Evolutionary conservation across 2,888 invertebrate genomes (phyloP), one percentile per base, ranked within the genome.

Genomic region (Lepeophtheirus nordmannii): DNA sequence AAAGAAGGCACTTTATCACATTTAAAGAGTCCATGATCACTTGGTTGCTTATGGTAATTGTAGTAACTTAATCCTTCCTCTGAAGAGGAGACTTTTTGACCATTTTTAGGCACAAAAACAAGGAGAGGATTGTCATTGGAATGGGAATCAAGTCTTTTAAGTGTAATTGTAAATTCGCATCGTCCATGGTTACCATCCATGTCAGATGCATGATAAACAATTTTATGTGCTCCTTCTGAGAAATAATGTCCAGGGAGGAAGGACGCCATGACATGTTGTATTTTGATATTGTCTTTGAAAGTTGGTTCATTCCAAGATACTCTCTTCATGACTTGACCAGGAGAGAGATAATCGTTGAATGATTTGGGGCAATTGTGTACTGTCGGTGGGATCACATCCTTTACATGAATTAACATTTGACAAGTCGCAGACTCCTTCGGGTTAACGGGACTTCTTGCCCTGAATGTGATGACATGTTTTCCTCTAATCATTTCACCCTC

Each of bases 281-380:
- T 74, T 63, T 76, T 78, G 53, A 80, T 79, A 71, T 82, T 81
- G 73, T 82, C 81, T 37, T 75, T 76, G 71, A 85, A 84, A 57
- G 76, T 74, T 1, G 85, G 84, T 70, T 85, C 84, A 57, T 79
- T 78, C 85, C 85, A 85, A 69, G 78, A 77, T 58, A 84, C 78
- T 57, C 79, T 76, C 37, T 81, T 78, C 65, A 78, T 77, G 0
- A 74, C 75, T 72, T 83, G 82, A 58, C 81, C 79, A 14, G 77
- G 76, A 59, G 76, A 74, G 62, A 84, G 73, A 20, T 76, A 74
- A 30, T 82, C 80, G 69, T 82, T 81, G 71, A 84, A 81, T 9
- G 83, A 81, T 58, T 78, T 74, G 0, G 85, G 84, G 72, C 85
- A 85, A 69, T 78, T 79, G 56, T 74, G 74, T 37, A 82, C 78